These are phyloP conservation scores for Caenorhabditis sp. DNA, from an alignment of 2,888 invertebrate genomes.

Conservation along the genomic window DNA sequence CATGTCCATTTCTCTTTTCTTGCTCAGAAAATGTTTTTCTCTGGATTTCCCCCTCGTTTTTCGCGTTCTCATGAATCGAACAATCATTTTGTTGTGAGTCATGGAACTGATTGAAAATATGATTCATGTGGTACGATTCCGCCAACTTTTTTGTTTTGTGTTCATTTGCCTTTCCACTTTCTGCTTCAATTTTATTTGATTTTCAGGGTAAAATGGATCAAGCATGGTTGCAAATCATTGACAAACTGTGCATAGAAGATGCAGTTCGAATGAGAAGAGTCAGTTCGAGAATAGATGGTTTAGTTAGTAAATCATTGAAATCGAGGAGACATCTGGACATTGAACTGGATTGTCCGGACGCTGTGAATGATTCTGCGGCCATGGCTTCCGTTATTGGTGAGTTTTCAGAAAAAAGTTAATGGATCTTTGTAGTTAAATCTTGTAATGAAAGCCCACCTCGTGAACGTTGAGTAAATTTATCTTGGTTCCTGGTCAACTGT, in stretches of 20 bases:
- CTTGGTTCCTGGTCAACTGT: too few relatives aligned
- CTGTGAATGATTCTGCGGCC: slow-evolving; percentile 20
- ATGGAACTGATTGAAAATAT: slow-evolving; percentile 40
- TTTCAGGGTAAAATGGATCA: slow-evolving; percentile 56
- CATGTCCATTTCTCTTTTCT: slow-evolving; percentile 15
- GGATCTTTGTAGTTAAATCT: too few relatives aligned
- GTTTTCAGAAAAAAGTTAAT: not conserved
- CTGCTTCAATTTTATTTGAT: not conserved
- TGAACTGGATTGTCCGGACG: slow-evolving; percentile 48
- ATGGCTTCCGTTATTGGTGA: slow-evolving; percentile 54
- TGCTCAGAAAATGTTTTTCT: not conserved
- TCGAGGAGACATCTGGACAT: slow-evolving; percentile 40
- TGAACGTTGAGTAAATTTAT: too few relatives aligned
- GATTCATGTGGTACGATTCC: slow-evolving; percentile 40
- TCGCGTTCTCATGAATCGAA: slow-evolving; percentile 11
- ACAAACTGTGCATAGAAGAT: slow-evolving; percentile 46
- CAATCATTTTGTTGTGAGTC: slow-evolving; percentile 18
- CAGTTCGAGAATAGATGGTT: slow-evolving; percentile 21
- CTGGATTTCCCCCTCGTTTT: not conserved
- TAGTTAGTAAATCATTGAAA: slow-evolving; percentile 43
- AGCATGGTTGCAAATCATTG: slow-evolving; percentile 60
- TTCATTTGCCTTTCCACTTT: slow-evolving; percentile 17
- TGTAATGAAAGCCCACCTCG: too few relatives aligned
- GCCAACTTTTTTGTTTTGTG: slow-evolving; percentile 25
- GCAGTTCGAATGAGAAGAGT: slow-evolving; percentile 42